Percentiles rank a stretch among this genome's conserved stretches.
Conservation (phyloP, 1,140 invertebrate genomes). For the Campodea augens region DNA sequence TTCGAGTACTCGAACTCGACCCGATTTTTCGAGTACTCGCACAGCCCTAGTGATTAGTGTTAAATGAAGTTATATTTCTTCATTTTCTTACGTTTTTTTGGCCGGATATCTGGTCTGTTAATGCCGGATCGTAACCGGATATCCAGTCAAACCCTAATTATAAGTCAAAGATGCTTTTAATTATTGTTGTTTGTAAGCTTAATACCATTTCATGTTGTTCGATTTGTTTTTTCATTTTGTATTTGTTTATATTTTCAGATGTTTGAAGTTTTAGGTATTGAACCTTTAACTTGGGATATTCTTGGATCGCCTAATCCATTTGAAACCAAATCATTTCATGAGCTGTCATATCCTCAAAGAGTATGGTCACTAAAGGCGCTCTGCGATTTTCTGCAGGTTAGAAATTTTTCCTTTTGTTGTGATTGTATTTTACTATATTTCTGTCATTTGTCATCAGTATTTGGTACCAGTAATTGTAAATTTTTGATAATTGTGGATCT, state of each 20-base stretch:
- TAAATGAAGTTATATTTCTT: too few relatives aligned
- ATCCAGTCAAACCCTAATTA: too few relatives aligned
- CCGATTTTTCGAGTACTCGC: too few relatives aligned
- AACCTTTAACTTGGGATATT: slow-evolving; percentile 30
- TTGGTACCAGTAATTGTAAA: not conserved
- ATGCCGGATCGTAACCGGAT: too few relatives aligned
- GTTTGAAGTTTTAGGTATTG: slow-evolving; percentile 30
- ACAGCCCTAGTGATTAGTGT: too few relatives aligned
- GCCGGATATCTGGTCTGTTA: too few relatives aligned
- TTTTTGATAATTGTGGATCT: not conserved
- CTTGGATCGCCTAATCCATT: slow-evolving; percentile 28
- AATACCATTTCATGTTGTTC: too few relatives aligned
- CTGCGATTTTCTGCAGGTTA: slow-evolving; percentile 36
- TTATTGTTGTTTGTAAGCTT: too few relatives aligned
- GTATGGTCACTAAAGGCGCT: slow-evolving; percentile 38
- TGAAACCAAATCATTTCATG: slow-evolving; percentile 30
- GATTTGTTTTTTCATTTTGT: not conserved
- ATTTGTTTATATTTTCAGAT: slow-evolving; percentile 22
- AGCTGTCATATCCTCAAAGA: slow-evolving; percentile 32
- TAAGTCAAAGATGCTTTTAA: too few relatives aligned
- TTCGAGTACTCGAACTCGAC: too few relatives aligned
- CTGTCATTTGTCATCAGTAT: not conserved
- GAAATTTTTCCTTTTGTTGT: slow-evolving; percentile 8
- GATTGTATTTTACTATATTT: not conserved
- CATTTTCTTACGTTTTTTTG: too few relatives aligned